Percentiles rank a stretch among this genome's conserved stretches.
These are phyloP conservation scores for Melinaea marsaeus DNA, from an alignment of 2,888 invertebrate genomes.

Conservation along the genomic window DNA sequence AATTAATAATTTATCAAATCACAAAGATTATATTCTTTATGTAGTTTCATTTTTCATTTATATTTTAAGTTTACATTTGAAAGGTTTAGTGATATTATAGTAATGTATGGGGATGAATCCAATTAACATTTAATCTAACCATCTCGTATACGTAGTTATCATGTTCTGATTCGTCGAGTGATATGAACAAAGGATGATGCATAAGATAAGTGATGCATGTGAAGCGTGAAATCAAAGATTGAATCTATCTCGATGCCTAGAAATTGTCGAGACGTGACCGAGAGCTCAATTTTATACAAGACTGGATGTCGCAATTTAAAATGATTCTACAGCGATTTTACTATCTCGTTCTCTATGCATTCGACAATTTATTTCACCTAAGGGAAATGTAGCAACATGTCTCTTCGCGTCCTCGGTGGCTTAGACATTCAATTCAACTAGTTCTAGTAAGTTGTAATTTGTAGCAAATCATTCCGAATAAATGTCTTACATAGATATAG, in stretches of 20 bases:
- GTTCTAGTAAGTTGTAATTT: not conserved
- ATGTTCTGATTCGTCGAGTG: constrained; percentile 5
- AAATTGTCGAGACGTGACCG: constrained; percentile 47
- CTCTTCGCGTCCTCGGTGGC: constrained; percentile 24
- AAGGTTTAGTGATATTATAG: no score
- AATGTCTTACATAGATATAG: no score
- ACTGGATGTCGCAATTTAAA: constrained; percentile 48
- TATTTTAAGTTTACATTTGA: no score
- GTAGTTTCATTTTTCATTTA: no score
- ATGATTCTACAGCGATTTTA: constrained; percentile 46
- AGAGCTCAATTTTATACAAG: constrained; percentile 43
- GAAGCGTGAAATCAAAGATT: constrained; percentile 26
- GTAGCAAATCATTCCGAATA: not conserved
- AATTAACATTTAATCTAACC: not conserved
- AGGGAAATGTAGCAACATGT: constrained; percentile 29
- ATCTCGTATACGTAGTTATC: not conserved
- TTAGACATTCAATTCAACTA: constrained; percentile 18
- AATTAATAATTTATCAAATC: no score
- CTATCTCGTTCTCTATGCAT: constrained; percentile 37
- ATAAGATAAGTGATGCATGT: constrained; percentile 20
- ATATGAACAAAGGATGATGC: constrained; percentile 10
- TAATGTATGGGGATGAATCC: no score
- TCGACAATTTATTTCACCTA: constrained; percentile 31
- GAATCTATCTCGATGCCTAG: constrained; percentile 24
- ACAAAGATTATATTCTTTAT: no score